Base-by-base conservation (phyloP, 2,113 vertebrate species). In the Gopherus evgoodei region DNA sequence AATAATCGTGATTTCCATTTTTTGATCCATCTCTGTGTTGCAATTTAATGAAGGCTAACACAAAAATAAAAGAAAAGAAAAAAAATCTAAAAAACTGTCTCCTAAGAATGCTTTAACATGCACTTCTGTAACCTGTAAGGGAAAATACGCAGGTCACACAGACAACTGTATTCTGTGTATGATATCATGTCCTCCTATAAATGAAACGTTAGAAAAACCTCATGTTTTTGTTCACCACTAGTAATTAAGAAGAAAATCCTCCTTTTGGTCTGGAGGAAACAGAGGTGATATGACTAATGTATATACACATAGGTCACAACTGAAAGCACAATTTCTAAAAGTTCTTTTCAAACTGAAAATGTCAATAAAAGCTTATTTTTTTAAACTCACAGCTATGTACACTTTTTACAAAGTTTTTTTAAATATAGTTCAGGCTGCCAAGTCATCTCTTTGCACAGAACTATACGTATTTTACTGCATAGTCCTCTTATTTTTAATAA, bases 371-470 rank as follows among this genome's bases (percentile, higher is more conserved):
- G 98, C 97, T 98, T 96, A 95, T 97, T 96, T 97, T 97, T 98
- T 97, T 95, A 95, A 98, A 98, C 98, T 95, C 98, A 98, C 98
- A 98, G 96, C 98, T 99, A 99, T 99, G 93, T 99, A 99, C 98
- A 98, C 95, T 97, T 96, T 98, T 97, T 97, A 98, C 98, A 98
- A 97, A 98, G 97, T 97, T 97, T 98, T 96, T 99, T 97, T 99
- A 99, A 99, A 99, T 99, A 99, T 98, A 99, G 99, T 99, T 99
- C 99, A 98, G 98, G 98, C 98, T 98, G 98, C 98, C 98, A 98
- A 98, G 97, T 98, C 96, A 96, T 96, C 93, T 97, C 97, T 97
- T 97, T 97, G 97, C 98, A 95, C 98, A 98, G 97, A 98, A 98
- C 93, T 96, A 93, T 97, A 97, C 72, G 92, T 97, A 78, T 97